A percentile compares a stretch with the other conserved stretches of the same genome.
Conservation (phyloP, 1,140 invertebrate genomes). For the Drosophila kanapiae region DNA sequence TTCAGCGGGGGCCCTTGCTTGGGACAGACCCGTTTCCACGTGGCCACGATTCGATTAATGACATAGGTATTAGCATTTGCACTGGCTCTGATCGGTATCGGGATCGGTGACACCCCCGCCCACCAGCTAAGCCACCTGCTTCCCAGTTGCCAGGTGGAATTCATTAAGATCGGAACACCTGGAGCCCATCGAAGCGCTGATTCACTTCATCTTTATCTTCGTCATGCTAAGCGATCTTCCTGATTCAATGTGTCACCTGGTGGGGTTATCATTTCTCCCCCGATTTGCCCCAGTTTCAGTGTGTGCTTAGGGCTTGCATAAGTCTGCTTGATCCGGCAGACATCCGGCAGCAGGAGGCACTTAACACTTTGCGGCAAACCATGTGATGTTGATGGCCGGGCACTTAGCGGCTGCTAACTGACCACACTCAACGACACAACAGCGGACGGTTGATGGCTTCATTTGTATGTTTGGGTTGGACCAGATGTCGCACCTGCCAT, state of each 20-base stretch:
- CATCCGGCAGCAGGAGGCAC: conserved; percentile 16
- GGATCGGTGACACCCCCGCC: not conserved
- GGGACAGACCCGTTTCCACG: conserved; percentile 16
- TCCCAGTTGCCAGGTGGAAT: conserved; percentile 37
- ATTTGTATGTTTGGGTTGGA: conserved; percentile 11
- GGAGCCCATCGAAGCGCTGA: conserved; percentile 7
- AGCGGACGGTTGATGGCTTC: conserved; percentile 13
- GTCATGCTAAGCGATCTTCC: not conserved
- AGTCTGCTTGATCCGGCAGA: not conserved
- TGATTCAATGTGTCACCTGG: not conserved
- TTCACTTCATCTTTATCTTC: no score
- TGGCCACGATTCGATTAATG: conserved; percentile 32
- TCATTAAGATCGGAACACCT: conserved; percentile 21
- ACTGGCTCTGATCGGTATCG: not conserved
- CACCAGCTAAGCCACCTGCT: not conserved
- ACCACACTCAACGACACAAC: conserved; percentile 28
- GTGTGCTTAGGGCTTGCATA: no score
- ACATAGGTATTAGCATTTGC: conserved; percentile 27
- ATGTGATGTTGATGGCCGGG: conserved; percentile 28
- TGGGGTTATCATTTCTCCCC: not conserved
- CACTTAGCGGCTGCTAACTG: conserved; percentile 38
- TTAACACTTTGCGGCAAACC: conserved; percentile 21
- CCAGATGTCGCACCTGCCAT: not conserved
- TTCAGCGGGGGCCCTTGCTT: not conserved
- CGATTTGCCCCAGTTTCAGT: not conserved